These are phyloP conservation scores for Melanotus villosus DNA, from an alignment of 2,888 invertebrate species.

Conservation along the genomic window DNA sequence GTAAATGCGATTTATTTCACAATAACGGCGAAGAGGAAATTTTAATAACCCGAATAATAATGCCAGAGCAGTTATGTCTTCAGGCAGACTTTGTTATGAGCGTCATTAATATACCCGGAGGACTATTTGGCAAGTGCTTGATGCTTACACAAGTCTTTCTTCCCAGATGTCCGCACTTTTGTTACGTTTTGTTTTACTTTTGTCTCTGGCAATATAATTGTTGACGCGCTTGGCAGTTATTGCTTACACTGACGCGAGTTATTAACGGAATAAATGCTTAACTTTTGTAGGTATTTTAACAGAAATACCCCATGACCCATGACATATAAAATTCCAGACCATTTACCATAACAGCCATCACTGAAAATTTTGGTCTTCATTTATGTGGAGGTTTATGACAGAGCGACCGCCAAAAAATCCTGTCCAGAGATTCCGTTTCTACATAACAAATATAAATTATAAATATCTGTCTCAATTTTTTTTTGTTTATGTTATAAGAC, in stretches of 20 bases:
- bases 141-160: constrained; percentile 42
- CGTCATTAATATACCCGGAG: constrained; percentile 43
- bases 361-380: too few relatives aligned
- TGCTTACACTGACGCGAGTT: constrained; percentile 42
- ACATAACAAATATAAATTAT: too few relatives aligned
- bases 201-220: constrained; percentile 47
- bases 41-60: constrained; percentile 45
- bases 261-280: constrained; percentile 43
- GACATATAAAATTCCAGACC: neutral
- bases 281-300: constrained; percentile 31
- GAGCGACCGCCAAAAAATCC: too few relatives aligned
- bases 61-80: constrained; percentile 40
- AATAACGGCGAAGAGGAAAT: constrained; percentile 36
- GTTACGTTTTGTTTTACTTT: constrained; percentile 47
- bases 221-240: constrained; percentile 47
- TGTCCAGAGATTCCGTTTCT: too few relatives aligned
- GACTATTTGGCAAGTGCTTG: constrained; percentile 46
- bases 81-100: constrained; percentile 43
- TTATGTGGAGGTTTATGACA: too few relatives aligned
- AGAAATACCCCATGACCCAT: constrained; percentile 10
- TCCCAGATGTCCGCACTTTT: constrained; percentile 44
- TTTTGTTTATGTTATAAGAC: too few relatives aligned
- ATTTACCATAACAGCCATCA: neutral
- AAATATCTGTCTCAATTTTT: too few relatives aligned
- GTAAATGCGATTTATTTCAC: constrained; percentile 38